These are phyloP conservation scores for Urechis unicinctus DNA, from an alignment of 2,888 invertebrate species.

Conservation along the genomic window DNA sequence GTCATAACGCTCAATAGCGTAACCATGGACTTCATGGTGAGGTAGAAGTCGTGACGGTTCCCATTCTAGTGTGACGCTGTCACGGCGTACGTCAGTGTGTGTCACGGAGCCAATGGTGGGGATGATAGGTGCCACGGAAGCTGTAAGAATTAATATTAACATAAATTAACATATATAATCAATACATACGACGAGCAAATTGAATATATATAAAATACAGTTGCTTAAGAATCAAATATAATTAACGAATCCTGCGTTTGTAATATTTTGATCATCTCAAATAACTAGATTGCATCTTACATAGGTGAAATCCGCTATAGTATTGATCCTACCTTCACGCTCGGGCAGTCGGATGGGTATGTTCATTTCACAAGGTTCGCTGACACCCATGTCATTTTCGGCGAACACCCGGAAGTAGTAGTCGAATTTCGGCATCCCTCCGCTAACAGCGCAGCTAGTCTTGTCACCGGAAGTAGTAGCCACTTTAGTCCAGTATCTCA, in stretches of 20 bases:
- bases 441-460: constrained; percentile 36
- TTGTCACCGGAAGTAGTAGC: constrained; percentile 26
- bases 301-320: too few species aligned
- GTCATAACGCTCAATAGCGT: constrained; percentile 41
- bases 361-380: constrained; percentile 71
- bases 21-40: constrained; percentile 27
- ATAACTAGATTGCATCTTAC: too few species aligned
- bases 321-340: constrained; percentile 13
- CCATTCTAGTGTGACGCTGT: constrained; percentile 57
- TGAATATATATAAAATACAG: neutral
- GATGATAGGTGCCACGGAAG: neutral
- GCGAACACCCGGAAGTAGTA: constrained; percentile 83
- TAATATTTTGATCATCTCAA: too few species aligned
- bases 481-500: constrained; percentile 15
- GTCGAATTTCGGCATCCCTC: constrained; percentile 70
- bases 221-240: neutral
- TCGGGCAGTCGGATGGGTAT: constrained; percentile 66
- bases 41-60: constrained; percentile 58
- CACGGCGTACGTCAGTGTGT: constrained; percentile 41
- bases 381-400: constrained; percentile 75
- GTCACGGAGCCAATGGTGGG: constrained; percentile 9
- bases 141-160: too few species aligned
- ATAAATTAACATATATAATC: neutral
- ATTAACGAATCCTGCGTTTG: neutral
- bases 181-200: neutral